Base-by-base conservation (phyloP, 2,113 vertebrate genomes). In the Astur gentilis region DNA sequence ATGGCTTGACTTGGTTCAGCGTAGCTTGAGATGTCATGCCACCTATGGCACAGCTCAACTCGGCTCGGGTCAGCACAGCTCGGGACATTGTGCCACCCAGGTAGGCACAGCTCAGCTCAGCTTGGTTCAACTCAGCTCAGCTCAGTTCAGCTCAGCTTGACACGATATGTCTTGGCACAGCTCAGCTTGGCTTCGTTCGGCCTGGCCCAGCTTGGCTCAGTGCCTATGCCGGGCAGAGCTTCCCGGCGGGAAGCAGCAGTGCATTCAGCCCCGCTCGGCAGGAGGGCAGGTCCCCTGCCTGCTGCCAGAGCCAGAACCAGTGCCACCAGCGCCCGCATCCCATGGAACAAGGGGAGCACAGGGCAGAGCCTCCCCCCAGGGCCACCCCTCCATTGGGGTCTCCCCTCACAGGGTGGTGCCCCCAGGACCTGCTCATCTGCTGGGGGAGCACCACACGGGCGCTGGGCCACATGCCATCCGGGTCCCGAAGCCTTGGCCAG, bases 361-460 rank as follows among this genome's bases (percentile, higher is more conserved):
- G 38, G 36, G 7, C 49, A 70, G 5, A 14, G 67, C 34, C 55
- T 42, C 16, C 0, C 21, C 0, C 16, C 7, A 18, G 45, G 20
- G 5, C 42, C 45, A 38, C 27, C 32, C 17, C 21, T 29, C 16
- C 0, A 1, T 3, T 0, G 0, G 6, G 16, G 26, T 61, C 14
- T 45, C 66, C n/a, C 40, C 13, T 38, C 3, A 1, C 4, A 34
- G 44, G 9, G 5, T 32, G 27, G 7, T 29, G 60, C 8, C 60
- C 65, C 67, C 21, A 18, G n/a, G 18, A 69, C 80, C n/a, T 45
- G 19, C 57, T 61, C 5, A 2, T 45, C n/a, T 61, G 40, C 92
- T 6, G 3, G 18, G 17, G 8, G 7, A 54, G 25, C 32, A 14
- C 29, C 18, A 0, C 1, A 25, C 0, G 6, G 67, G 44, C 1